Conservation (phyloP, 2,888 invertebrate genomes). For the Capitulum mitella region DNA sequence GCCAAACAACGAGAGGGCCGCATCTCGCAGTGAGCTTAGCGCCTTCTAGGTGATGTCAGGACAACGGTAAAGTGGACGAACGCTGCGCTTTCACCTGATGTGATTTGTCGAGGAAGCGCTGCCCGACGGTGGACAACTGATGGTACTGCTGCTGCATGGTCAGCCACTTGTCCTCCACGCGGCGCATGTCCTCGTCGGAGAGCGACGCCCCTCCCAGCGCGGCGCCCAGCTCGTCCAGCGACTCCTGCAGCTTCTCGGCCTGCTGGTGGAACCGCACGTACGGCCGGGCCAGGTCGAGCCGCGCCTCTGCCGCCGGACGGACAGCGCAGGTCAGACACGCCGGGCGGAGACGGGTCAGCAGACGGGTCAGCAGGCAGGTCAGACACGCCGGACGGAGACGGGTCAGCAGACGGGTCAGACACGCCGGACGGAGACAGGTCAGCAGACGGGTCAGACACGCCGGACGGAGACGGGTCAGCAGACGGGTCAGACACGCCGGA, state of each 20-base stretch:
- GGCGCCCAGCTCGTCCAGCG: constrained; percentile 58
- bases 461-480: too few relatives aligned
- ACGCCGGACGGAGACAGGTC: too few relatives aligned
- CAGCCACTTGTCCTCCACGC: constrained; percentile 58
- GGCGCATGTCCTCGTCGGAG: constrained; percentile 48
- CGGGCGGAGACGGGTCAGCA: too few relatives aligned
- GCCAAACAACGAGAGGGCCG: too few relatives aligned
- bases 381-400: too few relatives aligned
- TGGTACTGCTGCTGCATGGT: constrained; percentile 56
- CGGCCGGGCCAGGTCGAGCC: constrained; percentile 59
- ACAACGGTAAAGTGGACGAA: constrained; percentile 36
- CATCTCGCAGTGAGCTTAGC: too few relatives aligned
- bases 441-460: too few relatives aligned
- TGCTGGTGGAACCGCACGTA: constrained; percentile 66
- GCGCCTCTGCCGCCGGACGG: constrained; percentile 41
- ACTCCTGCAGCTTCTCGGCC: constrained; percentile 57
- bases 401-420: too few relatives aligned
- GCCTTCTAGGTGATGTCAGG: too few relatives aligned
- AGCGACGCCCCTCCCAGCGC: constrained; percentile 49
- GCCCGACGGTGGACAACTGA: constrained; percentile 59
- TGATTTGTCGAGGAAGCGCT: constrained; percentile 58
- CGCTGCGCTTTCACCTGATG: constrained; percentile 54
- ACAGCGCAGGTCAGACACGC: background rate
- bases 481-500: too few relatives aligned
- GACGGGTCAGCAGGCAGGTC: too few relatives aligned